Evolutionary conservation across 1,140 invertebrate genomes (phyloP).

Genomic region (Nasonia giraulti): DNA sequence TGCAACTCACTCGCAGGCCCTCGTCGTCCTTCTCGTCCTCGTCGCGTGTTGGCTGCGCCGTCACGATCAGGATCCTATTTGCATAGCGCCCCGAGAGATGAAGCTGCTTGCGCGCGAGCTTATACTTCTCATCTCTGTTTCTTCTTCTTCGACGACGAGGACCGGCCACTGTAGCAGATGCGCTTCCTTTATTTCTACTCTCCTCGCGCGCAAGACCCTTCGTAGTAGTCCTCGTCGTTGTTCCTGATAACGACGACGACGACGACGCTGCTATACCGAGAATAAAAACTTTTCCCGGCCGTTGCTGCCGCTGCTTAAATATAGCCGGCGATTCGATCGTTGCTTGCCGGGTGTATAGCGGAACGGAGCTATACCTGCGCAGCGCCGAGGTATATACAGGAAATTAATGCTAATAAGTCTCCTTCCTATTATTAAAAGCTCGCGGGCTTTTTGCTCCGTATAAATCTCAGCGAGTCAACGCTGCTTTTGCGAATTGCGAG

Average conservation of each 20-base stretch:
- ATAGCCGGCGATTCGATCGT: slow-evolving; percentile 16
- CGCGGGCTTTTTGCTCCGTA: background rate
- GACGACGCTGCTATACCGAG: background rate
- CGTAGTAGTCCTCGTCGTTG: background rate
- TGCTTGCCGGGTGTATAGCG: background rate
- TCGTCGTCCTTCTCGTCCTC: slow-evolving; percentile 24
- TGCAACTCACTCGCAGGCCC: slow-evolving; percentile 49
- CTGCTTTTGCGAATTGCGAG: no score
- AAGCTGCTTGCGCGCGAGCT: slow-evolving; percentile 51
- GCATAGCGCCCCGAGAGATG: slow-evolving; percentile 64
- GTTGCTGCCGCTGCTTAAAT: background rate
- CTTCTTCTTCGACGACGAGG: slow-evolving; percentile 7
- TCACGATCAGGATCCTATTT: slow-evolving; percentile 67
- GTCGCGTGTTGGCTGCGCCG: slow-evolving; percentile 60
- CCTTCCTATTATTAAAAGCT: background rate
- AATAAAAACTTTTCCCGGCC: slow-evolving; percentile 19
- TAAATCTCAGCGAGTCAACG: no score
- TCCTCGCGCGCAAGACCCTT: background rate
- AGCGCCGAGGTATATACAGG: background rate
- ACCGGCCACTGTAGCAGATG: background rate
- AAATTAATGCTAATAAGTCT: slow-evolving; percentile 7
- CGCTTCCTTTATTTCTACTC: background rate
- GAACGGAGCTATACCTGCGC: background rate
- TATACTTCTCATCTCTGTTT: slow-evolving; percentile 30
- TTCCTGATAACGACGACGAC: background rate